Percentiles rank a stretch among this genome's conserved stretches.
Evolutionary conservation across 2,888 invertebrate genomes (phyloP).

Genomic region (Lasioglossum malachurum): DNA sequence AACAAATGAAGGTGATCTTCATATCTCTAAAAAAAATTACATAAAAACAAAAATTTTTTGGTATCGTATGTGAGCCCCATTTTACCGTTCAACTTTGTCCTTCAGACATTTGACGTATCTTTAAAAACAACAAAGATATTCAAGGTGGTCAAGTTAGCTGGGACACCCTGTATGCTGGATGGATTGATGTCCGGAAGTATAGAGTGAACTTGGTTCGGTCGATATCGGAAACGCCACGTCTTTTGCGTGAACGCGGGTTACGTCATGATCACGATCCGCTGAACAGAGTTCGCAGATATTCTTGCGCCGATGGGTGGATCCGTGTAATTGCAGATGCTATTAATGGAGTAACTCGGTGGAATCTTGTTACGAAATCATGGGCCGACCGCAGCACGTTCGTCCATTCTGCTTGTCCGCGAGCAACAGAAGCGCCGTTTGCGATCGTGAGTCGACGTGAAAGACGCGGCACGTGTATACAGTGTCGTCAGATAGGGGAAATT

Average conservation of each 20-base stretch:
- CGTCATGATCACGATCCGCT: constrained; percentile 41
- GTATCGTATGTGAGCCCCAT: no score
- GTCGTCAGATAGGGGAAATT: no score
- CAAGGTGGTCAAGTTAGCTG: no score
- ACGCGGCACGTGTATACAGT: background rate
- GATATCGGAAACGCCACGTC: constrained; percentile 25
- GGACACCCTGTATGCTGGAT: no score
- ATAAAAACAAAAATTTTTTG: no score
- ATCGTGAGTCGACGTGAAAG: background rate
- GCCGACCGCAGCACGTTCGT: background rate
- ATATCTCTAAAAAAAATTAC: no score
- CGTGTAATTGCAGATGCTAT: constrained; percentile 68
- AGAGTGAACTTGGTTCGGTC: background rate
- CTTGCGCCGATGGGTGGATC: constrained; percentile 58
- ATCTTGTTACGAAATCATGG: constrained; percentile 67
- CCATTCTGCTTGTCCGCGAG: background rate
- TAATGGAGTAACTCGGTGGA: constrained; percentile 65
- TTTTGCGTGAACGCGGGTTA: constrained; percentile 39
- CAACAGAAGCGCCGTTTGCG: background rate
- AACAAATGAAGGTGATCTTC: no score
- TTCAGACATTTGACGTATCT: no score
- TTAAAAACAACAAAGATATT: no score
- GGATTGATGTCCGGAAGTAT: background rate
- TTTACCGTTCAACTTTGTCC: no score
- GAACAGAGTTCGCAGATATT: constrained; percentile 63